Base-by-base conservation (phyloP, 2,113 vertebrate species). In the Balaeniceps rex region DNA sequence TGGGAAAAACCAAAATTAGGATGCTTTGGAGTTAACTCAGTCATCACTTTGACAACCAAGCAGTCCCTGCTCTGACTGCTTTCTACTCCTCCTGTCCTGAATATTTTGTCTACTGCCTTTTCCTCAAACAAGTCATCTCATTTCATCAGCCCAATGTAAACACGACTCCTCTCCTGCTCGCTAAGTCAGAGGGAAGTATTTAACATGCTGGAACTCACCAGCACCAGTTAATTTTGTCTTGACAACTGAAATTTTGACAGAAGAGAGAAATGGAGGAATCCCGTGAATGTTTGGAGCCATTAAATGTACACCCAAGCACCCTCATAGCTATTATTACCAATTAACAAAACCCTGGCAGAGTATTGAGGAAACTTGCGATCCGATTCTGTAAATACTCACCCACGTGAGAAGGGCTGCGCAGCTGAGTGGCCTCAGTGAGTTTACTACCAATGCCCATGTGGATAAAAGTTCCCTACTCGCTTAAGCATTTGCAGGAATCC, bases 141-240 rank as follows among this genome's bases (percentile, higher is more conserved):
- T 94, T 89, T 96, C 90, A 91, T 95, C 72, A 79, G n/a, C 54
- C 74, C 88, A 87, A 23, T 55, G 66, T 94, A 97, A 98, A 97
- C 84, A 93, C 4, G 4, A 54, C 63, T 92, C 18, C 28, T 97
- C 42, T 75, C 79, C 51, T 71, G 14, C 55, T 81, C 8, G 7
- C 79, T 68, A 84, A 70, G 76, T 93, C 94, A 97, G 68, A 71
- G 46, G 84, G 80, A 96, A 93, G 36, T 63, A 88, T 95, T 93
- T 95, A 92, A 93, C 61, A 77, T 5, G 3, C 74, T 95, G 78
- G 85, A 96, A 96, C 84, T 88, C 77, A 76, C 86, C 42, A 72
- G 52, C 11, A 80, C 54, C 70, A 57, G 87, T 93, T 96, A 87
- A 83, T 97, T 94, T 19, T 36, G 51, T 88, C 88, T 93, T 90